Percentiles rank a stretch among this genome's conserved stretches.
Evolutionary conservation across 2,113 vertebrate genomes (phyloP).

Genomic region (Isurus oxyrinchus): DNA sequence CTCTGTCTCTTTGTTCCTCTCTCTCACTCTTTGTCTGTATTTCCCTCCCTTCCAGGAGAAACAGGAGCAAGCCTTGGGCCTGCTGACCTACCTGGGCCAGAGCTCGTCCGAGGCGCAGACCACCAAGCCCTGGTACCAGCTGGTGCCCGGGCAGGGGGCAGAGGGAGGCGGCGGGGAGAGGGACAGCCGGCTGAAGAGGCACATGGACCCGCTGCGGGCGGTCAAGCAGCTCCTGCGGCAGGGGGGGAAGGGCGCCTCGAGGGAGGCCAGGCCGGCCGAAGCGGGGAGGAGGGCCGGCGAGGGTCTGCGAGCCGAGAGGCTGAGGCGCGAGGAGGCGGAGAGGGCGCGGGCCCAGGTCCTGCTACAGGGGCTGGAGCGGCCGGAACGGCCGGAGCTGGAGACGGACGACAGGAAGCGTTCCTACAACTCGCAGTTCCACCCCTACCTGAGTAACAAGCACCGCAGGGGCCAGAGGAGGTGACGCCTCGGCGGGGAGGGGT

Average conservation of each 20-base stretch:
- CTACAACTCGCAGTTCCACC: slow-evolving; percentile 79
- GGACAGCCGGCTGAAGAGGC: slow-evolving; percentile 51
- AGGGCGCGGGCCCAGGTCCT: slow-evolving; percentile 58
- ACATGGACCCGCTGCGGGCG: slow-evolving; percentile 53
- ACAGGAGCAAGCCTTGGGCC: slow-evolving; percentile 75
- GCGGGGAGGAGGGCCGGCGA: slow-evolving; percentile 55
- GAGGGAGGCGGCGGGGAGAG: slow-evolving; percentile 40
- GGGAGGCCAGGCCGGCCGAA: slow-evolving; percentile 43
- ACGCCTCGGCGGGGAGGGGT: too few relatives aligned
- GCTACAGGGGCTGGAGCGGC: slow-evolving; percentile 54
- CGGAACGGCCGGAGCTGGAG: slow-evolving; percentile 49
- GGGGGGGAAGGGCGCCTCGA: slow-evolving; percentile 51
- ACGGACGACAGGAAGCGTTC: slow-evolving; percentile 60
- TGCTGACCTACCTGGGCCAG: slow-evolving; percentile 78
- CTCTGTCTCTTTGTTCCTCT: not conserved
- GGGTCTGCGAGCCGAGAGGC: slow-evolving; percentile 65
- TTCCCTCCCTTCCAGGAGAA: slow-evolving; percentile 57
- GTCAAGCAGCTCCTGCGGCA: slow-evolving; percentile 57
- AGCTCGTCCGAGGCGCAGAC: slow-evolving; percentile 68
- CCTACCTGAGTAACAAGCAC: slow-evolving; percentile 66
- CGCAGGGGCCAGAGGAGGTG: slow-evolving; percentile 51
- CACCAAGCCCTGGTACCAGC: slow-evolving; percentile 75
- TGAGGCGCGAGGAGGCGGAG: slow-evolving; percentile 66
- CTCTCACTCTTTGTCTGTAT: not conserved
- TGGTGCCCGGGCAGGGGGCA: slow-evolving; percentile 44